Conservation (phyloP, 2,113 vertebrate genomes). For the Synodontis membranacea region DNA sequence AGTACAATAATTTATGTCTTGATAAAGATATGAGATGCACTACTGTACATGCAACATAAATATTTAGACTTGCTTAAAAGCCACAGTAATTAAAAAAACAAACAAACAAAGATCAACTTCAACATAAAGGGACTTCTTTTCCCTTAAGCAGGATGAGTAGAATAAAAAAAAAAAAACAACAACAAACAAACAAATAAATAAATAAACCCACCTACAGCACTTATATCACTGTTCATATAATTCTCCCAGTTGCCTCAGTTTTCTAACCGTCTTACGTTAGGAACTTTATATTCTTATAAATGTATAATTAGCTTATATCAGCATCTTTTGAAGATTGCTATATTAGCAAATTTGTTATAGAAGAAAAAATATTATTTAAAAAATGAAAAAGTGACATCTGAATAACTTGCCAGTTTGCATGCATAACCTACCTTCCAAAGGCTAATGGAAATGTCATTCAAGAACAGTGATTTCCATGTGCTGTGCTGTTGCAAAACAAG, state of each 20-base stretch:
- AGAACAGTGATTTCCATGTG: slow-evolving; percentile 9
- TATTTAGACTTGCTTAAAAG: background rate
- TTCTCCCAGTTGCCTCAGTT: background rate
- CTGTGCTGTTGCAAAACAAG: background rate
- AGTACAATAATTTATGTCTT: background rate
- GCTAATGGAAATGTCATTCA: slow-evolving; percentile 27
- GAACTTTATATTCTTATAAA: background rate
- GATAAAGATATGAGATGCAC: background rate
- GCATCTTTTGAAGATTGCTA: background rate
- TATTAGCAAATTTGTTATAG: background rate
- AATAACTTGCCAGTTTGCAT: background rate
- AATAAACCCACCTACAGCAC: background rate
- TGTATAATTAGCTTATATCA: background rate
- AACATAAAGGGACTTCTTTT: background rate
- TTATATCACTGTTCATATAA: background rate
- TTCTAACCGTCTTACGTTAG: background rate
- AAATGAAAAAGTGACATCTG: background rate
- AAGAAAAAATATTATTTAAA: background rate
- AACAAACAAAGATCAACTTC: background rate
- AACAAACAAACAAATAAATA: no score
- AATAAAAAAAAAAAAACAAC: background rate
- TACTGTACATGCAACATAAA: background rate
- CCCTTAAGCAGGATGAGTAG: background rate
- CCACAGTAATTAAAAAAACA: background rate
- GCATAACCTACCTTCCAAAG: background rate